phyloP scores from a whole-genome alignment of 2,113 vertebrate genomes.

The Pterocles orientalis region DNA sequence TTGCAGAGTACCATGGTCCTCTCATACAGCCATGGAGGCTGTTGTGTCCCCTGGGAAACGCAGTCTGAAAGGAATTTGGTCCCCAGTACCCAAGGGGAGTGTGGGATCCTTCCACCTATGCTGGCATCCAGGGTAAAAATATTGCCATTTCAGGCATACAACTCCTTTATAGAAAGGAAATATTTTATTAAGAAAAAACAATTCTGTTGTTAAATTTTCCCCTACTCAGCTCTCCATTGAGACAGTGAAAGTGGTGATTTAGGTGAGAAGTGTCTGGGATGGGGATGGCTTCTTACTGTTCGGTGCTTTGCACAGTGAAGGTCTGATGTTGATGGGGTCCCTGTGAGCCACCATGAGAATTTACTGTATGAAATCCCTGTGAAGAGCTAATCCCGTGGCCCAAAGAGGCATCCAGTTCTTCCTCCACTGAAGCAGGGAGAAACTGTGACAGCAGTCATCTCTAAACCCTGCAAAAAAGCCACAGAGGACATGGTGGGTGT shows the following conservation, averaged over 20 bases:
- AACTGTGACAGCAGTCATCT: not conserved
- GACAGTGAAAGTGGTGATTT: not conserved
- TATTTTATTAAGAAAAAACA: not conserved
- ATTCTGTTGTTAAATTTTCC: not conserved
- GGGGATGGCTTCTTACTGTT: not conserved
- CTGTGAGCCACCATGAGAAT: not conserved
- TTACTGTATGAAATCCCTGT: not conserved
- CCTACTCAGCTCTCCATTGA: not conserved
- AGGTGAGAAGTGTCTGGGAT: not conserved
- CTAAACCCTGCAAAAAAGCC: not conserved
- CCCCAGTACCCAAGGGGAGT: fast-evolving
- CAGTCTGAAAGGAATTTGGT: not conserved
- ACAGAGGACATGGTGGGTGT: not conserved
- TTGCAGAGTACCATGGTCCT: not conserved
- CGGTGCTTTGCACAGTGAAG: fast-evolving
- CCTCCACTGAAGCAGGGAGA: not conserved
- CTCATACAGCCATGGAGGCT: fast-evolving
- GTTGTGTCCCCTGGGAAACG: not conserved
- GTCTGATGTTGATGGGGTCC: not conserved
- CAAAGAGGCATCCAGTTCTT: not conserved
- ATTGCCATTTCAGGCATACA: not conserved
- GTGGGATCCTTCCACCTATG: not conserved
- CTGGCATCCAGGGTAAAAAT: not conserved
- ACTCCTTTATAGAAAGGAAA: not conserved
- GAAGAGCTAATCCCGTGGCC: fast-evolving